A percentile compares a stretch with the other conserved stretches of the same genome.
Conservation (phyloP, 2,797 vertebrate species). For the Picus viridis region DNA sequence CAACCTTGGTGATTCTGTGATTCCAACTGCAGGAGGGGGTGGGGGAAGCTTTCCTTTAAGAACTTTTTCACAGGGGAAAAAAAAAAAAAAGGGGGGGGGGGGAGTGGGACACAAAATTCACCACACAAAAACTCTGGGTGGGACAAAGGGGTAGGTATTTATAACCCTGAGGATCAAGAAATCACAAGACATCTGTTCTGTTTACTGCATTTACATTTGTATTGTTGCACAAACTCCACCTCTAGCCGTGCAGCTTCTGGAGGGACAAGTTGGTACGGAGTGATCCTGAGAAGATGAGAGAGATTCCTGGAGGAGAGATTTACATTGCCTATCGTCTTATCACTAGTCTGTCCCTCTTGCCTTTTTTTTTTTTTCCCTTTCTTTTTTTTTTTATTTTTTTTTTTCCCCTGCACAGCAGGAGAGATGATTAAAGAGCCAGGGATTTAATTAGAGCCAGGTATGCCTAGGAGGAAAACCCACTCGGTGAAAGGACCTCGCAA, state of each 20-base stretch:
- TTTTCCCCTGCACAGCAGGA: constrained; percentile 26
- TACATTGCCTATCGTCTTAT: constrained; percentile 64
- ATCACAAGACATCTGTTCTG: constrained; percentile 58
- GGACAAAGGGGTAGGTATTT: constrained; percentile 56
- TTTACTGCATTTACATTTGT: constrained; percentile 52
- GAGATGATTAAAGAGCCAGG: constrained; percentile 61
- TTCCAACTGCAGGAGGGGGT: not conserved
- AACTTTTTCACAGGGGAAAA: not conserved
- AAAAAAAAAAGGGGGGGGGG: too few relatives aligned
- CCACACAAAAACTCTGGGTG: constrained; percentile 31
- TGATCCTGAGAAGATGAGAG: constrained; percentile 67
- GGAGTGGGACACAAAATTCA: not conserved
- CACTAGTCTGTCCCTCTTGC: constrained; percentile 60
- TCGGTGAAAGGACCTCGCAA: constrained; percentile 61
- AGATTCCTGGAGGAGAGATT: constrained; percentile 69
- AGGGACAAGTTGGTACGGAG: constrained; percentile 64
- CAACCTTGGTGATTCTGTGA: not conserved
- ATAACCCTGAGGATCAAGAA: constrained; percentile 63
- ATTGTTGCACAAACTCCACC: constrained; percentile 63
- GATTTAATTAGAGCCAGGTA: constrained; percentile 69
- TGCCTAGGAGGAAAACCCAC: constrained; percentile 65
- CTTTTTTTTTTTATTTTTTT: not conserved
- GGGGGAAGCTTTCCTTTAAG: constrained; percentile 19
- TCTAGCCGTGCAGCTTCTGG: constrained; percentile 57
- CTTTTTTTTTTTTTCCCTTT: not conserved